Base-by-base conservation (phyloP, 2,797 vertebrate species). In the Sebastes reedi region DNA sequence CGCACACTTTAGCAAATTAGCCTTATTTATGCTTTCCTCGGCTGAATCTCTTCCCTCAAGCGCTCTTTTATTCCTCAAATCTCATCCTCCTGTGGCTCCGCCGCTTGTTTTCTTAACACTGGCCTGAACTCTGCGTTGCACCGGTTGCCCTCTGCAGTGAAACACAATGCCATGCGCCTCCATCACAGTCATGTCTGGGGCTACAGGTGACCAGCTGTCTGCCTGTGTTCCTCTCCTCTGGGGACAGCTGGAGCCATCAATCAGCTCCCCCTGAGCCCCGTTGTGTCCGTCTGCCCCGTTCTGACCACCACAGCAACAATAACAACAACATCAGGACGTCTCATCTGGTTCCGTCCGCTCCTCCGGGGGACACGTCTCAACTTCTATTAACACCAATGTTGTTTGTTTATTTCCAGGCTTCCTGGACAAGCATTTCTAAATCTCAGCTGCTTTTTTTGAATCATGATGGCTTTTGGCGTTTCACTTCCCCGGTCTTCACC, bases 151-250 rank as follows among this genome's bases (percentile, higher is more conserved):
- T 93, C 87, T 81, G 85, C 85, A 89, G 90, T 93, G 90, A 94
- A 95, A 94, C 93, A 94, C 91, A 92, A 94, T 90, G 91, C 92
- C 87, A 59, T 52, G 74, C 8, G 82, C 88, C 88, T 88, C 88
- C 75, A 82, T 87, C 86, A 80, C 89, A 81, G 92, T 81, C 84
- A 75, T 89, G 89, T 92, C 90, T 93, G 90, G 89, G 91, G 87
- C 94, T 94, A 95, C 95, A 96, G 95, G 95, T 96, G 94, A 95
- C 93, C 94, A 95, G 94, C 94, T 95, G 95, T 92, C 94, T 83
- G 90, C 92, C 91, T 94, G 92, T 90, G 91, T 92, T 92, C 89
- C 85, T 88, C 87, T 91, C 90, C 90, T 91, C 80, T 87, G 92
- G 93, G 92, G 92, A 94, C 94, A 96, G 95, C 95, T 95, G 94